phyloP scores from a whole-genome alignment of 2,113 vertebrate genomes.

The Cromileptes altivelis region DNA sequence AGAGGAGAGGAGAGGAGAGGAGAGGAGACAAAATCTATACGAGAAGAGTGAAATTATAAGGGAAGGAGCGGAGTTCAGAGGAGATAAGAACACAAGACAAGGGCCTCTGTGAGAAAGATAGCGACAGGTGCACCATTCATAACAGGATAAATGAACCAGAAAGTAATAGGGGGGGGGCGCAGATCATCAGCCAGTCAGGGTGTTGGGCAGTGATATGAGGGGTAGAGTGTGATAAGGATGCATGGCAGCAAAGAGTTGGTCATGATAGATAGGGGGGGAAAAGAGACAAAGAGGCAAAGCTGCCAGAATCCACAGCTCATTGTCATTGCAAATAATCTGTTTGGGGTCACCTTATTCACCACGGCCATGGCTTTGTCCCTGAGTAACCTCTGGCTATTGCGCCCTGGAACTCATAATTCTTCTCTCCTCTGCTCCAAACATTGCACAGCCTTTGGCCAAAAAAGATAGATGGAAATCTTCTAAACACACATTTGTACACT shows the following conservation, averaged over 20 bases:
- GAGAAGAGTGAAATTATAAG: slow-evolving; percentile 15
- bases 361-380: background rate
- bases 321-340: slow-evolving; percentile 64
- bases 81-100: slow-evolving; percentile 35
- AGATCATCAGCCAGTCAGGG: slow-evolving; percentile 33
- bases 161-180: slow-evolving; percentile 5
- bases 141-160: slow-evolving; percentile 35
- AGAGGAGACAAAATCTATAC: background rate
- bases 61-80: slow-evolving; percentile 13
- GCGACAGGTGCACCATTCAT: slow-evolving; percentile 38
- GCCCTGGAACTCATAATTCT: slow-evolving; percentile 9
- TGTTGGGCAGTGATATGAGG: slow-evolving; percentile 35
- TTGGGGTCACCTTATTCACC: slow-evolving; percentile 56
- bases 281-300: slow-evolving; percentile 17
- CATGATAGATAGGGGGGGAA: slow-evolving; percentile 17
- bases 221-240: slow-evolving; percentile 33
- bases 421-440: background rate
- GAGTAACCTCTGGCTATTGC: slow-evolving; percentile 11
- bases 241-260: slow-evolving; percentile 23
- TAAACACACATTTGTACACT: background rate
- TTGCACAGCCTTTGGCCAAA: background rate
- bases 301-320: slow-evolving; percentile 56
- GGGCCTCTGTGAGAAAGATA: slow-evolving; percentile 15
- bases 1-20: background rate
- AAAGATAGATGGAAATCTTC: background rate